These are phyloP conservation scores for Leptoteleia sp. DNA, from an alignment of 1,140 invertebrate species.

Conservation along the genomic window DNA sequence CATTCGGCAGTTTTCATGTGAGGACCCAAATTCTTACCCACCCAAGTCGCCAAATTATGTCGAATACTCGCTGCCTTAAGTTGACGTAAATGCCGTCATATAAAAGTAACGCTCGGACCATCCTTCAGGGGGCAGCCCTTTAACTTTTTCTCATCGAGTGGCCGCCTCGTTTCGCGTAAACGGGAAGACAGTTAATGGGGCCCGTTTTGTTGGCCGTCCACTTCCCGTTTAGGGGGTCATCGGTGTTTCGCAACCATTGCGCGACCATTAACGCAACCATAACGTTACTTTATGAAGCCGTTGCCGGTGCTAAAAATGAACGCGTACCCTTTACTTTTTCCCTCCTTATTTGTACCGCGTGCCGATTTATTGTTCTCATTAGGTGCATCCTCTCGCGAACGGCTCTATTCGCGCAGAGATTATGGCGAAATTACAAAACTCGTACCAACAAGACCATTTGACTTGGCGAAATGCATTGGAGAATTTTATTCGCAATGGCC, in stretches of 20 bases:
- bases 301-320: slow-evolving; percentile 35
- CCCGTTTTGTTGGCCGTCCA: slow-evolving; percentile 36
- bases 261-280: slow-evolving; percentile 59
- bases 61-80: slow-evolving; percentile 4
- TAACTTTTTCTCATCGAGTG: slow-evolving; percentile 16
- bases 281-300: slow-evolving; percentile 58
- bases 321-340: slow-evolving; percentile 18
- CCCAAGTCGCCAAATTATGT: slow-evolving; percentile 4
- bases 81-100: slow-evolving; percentile 24
- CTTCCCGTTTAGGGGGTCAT: slow-evolving; percentile 55
- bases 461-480: too few relatives aligned
- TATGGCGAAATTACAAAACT: slow-evolving; percentile 10
- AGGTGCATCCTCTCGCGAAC: slow-evolving; percentile 11
- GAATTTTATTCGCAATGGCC: slow-evolving; percentile 1
- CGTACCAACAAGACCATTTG: background rate
- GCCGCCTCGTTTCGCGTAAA: slow-evolving; percentile 46
- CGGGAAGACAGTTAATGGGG: slow-evolving; percentile 51
- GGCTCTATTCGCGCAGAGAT: slow-evolving; percentile 12
- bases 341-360: slow-evolving; percentile 24
- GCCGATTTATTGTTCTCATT: slow-evolving; percentile 55
- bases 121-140: slow-evolving; percentile 4
- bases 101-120: background rate
- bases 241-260: slow-evolving; percentile 35
- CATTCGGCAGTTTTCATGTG: too few relatives aligned
- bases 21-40: background rate